These are phyloP conservation scores for Eucera pruinosa DNA, from an alignment of 2,888 invertebrate species.

Conservation along the genomic window DNA sequence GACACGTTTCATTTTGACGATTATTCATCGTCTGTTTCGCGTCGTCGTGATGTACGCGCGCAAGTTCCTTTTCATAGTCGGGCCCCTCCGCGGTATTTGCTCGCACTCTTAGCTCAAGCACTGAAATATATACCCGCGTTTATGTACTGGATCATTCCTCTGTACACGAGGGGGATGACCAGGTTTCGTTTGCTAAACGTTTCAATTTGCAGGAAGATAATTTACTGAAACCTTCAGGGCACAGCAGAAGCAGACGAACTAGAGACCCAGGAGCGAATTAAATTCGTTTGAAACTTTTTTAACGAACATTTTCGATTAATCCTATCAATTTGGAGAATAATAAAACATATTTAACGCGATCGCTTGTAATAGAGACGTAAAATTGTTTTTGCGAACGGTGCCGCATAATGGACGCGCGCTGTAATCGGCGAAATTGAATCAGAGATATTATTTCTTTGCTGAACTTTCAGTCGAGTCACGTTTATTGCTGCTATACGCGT, in stretches of 20 bases:
- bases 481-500: no score
- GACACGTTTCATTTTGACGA: background rate
- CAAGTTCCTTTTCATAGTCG: constrained; percentile 44
- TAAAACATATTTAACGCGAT: constrained; percentile 21
- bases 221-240: constrained; percentile 65
- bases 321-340: constrained; percentile 29
- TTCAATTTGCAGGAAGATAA: constrained; percentile 68
- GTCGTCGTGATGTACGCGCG: background rate
- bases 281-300: constrained; percentile 47
- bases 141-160: constrained; percentile 53
- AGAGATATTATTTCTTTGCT: no score
- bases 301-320: constrained; percentile 49
- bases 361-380: constrained; percentile 11
- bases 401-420: background rate
- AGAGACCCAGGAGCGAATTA: constrained; percentile 36
- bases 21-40: background rate
- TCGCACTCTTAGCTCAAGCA: constrained; percentile 58
- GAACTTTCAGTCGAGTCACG: no score
- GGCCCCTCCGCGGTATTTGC: constrained; percentile 51
- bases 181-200: constrained; percentile 68
- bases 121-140: constrained; percentile 48
- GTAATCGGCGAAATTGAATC: no score
- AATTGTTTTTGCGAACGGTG: background rate
- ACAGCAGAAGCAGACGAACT: background rate
- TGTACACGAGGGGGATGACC: constrained; percentile 60